Evolutionary conservation across 2,113 vertebrate genomes (phyloP).

Genomic region (Bungarus multicinctus): DNA sequence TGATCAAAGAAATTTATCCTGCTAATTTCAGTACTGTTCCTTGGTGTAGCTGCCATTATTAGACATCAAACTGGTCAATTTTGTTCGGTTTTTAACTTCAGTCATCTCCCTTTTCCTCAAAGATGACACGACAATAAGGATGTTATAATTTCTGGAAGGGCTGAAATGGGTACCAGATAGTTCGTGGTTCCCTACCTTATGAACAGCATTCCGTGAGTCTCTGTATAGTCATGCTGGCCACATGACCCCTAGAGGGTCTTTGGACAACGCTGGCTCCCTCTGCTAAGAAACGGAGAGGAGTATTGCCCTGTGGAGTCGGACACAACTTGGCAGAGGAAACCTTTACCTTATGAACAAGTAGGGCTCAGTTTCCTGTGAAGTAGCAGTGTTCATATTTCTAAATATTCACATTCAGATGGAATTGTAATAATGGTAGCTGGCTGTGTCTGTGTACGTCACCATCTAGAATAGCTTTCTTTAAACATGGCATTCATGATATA

Average conservation of each 20-base stretch:
- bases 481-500: background rate
- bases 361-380: background rate
- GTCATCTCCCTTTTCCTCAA: background rate
- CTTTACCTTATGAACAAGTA: background rate
- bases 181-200: background rate
- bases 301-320: background rate
- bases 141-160: background rate
- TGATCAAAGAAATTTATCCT: background rate
- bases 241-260: background rate
- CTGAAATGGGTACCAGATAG: background rate
- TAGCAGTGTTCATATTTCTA: background rate
- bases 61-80: background rate
- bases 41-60: background rate
- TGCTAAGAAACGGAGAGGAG: background rate
- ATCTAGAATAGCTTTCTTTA: background rate
- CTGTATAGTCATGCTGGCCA: background rate
- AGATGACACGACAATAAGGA: background rate
- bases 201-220: background rate
- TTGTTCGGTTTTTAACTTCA: background rate
- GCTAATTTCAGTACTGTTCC: background rate
- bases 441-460: background rate
- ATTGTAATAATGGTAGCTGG: background rate
- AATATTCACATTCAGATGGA: background rate
- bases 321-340: background rate
- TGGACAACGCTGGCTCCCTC: background rate